Conservation (phyloP, 2,797 vertebrate genomes). For the Lindbergichthys nudifrons region DNA sequence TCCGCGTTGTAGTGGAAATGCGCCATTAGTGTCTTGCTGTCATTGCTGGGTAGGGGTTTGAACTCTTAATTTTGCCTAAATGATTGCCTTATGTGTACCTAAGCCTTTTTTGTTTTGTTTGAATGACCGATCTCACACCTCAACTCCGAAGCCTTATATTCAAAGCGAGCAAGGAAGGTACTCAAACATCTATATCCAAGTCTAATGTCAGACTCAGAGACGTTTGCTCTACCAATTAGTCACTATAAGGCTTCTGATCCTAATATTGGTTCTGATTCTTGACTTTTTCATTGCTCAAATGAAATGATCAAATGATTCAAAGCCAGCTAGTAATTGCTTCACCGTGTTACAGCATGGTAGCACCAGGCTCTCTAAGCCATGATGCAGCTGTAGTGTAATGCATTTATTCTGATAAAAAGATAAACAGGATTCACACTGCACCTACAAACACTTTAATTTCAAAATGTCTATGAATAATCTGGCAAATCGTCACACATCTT, state of each 20-base stretch:
- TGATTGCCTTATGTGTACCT: neutral
- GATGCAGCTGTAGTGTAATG: neutral
- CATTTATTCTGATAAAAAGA: neutral
- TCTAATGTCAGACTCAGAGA: neutral
- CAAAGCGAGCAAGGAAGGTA: neutral
- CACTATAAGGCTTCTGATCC: neutral
- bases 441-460: constrained; percentile 1
- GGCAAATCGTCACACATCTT: neutral
- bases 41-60: neutral
- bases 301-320: neutral
- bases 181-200: neutral
- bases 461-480: neutral
- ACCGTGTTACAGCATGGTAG: neutral
- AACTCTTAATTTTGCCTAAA: neutral
- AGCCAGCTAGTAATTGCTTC: neutral
- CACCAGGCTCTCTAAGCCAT: neutral
- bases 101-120: neutral
- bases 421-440: neutral
- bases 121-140: neutral
- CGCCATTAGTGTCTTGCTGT: neutral
- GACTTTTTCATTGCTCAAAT: neutral
- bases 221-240: neutral
- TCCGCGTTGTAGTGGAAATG: too few species aligned
- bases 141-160: neutral
- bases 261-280: neutral